These are phyloP conservation scores for Coronaproctus castanopsis DNA, from an alignment of 2,888 invertebrate genomes.

Conservation along the genomic window DNA sequence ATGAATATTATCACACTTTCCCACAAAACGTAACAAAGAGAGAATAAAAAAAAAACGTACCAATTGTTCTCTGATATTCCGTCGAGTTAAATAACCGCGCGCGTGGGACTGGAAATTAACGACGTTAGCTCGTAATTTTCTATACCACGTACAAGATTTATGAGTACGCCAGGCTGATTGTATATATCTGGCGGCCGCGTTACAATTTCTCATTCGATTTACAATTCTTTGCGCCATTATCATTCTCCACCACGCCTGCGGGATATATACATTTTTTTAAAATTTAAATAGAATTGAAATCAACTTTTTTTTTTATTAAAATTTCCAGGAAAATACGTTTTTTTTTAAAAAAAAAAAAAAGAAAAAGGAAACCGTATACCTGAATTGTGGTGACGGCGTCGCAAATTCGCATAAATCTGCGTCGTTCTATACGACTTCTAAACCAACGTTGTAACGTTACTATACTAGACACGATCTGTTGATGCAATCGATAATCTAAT, in stretches of 20 bases:
- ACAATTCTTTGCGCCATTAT: conserved; percentile 36
- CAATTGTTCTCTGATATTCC: conserved; percentile 7
- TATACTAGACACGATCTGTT: conserved; percentile 82
- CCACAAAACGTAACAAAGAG: too few relatives aligned
- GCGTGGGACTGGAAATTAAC: conserved; percentile 50
- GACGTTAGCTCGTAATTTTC: conserved; percentile 37
- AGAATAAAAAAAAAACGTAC: conserved; percentile 1
- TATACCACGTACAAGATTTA: conserved; percentile 42
- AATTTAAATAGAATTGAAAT: not conserved
- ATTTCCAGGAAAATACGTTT: too few relatives aligned
- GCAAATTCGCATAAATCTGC: conserved; percentile 51
- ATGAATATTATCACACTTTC: too few relatives aligned
- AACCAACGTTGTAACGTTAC: conserved; percentile 52
- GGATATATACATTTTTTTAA: conserved; percentile 10
- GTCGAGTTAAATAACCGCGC: conserved; percentile 31
- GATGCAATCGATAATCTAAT: conserved; percentile 75
- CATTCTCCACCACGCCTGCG: conserved; percentile 45
- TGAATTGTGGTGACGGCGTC: conserved; percentile 55
- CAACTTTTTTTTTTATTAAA: too few relatives aligned
- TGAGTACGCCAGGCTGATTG: conserved; percentile 62
- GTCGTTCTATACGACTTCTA: conserved; percentile 23
- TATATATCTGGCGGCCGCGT: conserved; percentile 39
- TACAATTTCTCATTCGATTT: conserved; percentile 32
- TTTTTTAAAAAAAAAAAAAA: too few relatives aligned
- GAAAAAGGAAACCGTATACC: too few relatives aligned